phyloP scores from a whole-genome alignment of 1,140 invertebrate genomes.

The Aphaenogaster rudis region DNA sequence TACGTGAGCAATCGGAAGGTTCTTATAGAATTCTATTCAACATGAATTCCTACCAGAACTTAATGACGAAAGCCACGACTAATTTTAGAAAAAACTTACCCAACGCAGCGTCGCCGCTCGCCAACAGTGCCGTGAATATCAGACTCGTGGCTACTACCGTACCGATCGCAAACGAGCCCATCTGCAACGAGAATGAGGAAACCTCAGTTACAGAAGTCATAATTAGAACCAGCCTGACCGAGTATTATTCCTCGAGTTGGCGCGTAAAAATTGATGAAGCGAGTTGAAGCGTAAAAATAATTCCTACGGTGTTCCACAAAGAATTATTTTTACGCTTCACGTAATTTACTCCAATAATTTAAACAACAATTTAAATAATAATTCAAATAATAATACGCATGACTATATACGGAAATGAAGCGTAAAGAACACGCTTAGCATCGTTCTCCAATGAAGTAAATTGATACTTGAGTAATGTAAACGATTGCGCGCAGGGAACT shows the following conservation, averaged over 20 bases:
- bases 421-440: not conserved
- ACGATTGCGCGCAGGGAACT: not conserved
- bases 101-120: conserved; percentile 79
- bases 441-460: not conserved
- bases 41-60: not conserved
- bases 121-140: conserved; percentile 77
- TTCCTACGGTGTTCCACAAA: not conserved
- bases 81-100: conserved; percentile 77
- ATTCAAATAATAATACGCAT: not conserved
- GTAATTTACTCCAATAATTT: too few relatives aligned
- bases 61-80: not conserved
- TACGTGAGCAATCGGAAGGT: not conserved
- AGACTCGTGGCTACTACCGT: conserved; percentile 73
- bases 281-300: too few relatives aligned
- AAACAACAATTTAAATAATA: conserved; percentile 35
- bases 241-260: conserved; percentile 14
- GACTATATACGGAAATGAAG: not conserved
- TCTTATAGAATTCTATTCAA: not conserved
- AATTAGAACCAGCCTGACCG: conserved; percentile 66
- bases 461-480: not conserved
- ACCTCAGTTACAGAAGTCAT: conserved; percentile 62
- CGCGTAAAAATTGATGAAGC: too few relatives aligned
- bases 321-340: not conserved
- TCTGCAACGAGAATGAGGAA: conserved; percentile 82
- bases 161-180: conserved; percentile 82